Evolutionary conservation across 2,113 vertebrate species (phyloP).

Genomic region (Epinephelus lanceolatus): DNA sequence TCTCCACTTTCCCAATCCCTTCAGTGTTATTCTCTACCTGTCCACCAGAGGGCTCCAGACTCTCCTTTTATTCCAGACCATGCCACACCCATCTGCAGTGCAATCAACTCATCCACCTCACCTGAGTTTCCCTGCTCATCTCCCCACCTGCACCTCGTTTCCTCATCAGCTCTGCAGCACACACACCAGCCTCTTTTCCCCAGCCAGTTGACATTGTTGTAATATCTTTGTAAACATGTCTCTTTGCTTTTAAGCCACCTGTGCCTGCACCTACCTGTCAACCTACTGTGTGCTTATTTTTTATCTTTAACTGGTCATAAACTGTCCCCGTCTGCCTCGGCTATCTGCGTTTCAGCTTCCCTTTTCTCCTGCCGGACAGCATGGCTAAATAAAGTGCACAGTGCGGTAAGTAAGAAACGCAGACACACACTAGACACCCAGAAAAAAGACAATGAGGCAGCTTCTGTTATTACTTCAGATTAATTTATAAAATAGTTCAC

Average conservation of each 20-base stretch:
- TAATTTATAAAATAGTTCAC: slow-evolving; percentile 83
- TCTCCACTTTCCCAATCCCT: neutral
- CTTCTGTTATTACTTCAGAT: slow-evolving; percentile 61
- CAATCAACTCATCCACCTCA: neutral
- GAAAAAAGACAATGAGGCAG: slow-evolving; percentile 15
- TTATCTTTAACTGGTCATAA: neutral
- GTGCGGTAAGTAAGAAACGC: neutral
- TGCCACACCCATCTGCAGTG: neutral
- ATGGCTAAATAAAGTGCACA: neutral
- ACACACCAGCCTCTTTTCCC: neutral
- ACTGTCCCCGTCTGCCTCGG: neutral
- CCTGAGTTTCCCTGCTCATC: neutral
- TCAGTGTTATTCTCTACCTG: neutral
- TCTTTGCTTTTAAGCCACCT: neutral
- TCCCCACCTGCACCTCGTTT: neutral
- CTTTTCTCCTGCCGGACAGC: neutral
- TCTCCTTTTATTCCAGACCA: neutral
- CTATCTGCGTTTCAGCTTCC: neutral
- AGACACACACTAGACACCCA: neutral
- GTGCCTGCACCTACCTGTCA: neutral
- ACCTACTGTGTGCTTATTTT: neutral
- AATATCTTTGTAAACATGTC: neutral
- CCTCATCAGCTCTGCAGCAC: neutral
- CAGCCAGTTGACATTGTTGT: neutral
- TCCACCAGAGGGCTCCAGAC: neutral